Base-by-base conservation (phyloP, 2,113 vertebrate genomes). In the Sardina pilchardus region DNA sequence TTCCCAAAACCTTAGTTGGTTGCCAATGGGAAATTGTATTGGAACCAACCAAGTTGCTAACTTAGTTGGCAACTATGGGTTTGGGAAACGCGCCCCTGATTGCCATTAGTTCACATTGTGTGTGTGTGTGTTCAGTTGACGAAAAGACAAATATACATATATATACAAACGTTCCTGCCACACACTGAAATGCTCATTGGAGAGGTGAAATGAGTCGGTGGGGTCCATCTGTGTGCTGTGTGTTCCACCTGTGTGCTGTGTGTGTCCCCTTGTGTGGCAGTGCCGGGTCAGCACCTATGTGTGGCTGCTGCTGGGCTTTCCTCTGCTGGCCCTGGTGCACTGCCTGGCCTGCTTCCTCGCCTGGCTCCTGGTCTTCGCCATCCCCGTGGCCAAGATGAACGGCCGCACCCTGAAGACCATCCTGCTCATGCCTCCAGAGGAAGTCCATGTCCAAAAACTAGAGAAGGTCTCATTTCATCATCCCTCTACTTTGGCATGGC, bases 311-410 rank as follows among this genome's bases (percentile, higher is more conserved):
- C 87, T 96, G 88, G 96, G 94, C 0, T 97, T 92, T 90, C 95
- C 95, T 0, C 3, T 86, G 39, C 90, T 96, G 87, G 93, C 0
- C 0, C 1, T 96, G 85, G 92, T 94, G 59, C 97, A 98, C 0
- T 91, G 81, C 5, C 86, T 97, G 0, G 94, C 93, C 71, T 95
- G 95, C 0, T 67, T 96, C 30, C 1, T 95, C 1, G 92, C 96
- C 1, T 97, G 95, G 95, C 86, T 97, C 59, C 90, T 94, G 0
- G 85, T 97, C 16, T 89, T 97, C 91, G 93, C 95, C 85, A 96
- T 97, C 91, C 96, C 95, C 0, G 91, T 96, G 16, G 92, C 95
- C 89, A 96, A 96, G 88, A 93, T 96, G 93, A 97, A 94, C 0
- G 90, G 89, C 75, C 94, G 95, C 24, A 87, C 91, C 0, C 0